These are phyloP conservation scores for Ericerus pela DNA, from an alignment of 1,140 invertebrate species.

Conservation along the genomic window DNA sequence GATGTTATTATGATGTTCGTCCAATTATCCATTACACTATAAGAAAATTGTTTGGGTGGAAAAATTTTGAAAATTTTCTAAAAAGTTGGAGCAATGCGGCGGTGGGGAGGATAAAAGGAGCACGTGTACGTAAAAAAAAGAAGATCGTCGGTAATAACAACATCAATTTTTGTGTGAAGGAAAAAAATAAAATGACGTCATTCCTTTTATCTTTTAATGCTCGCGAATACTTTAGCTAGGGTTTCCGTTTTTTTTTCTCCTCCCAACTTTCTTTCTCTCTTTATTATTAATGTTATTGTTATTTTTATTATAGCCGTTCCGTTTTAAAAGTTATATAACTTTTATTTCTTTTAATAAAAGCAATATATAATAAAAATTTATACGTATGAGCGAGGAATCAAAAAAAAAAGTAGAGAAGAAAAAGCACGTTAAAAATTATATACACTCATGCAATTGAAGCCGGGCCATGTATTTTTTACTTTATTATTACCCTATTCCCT, in stretches of 20 bases:
- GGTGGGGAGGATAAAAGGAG: slow-evolving; percentile 5
- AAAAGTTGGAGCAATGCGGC: too few species aligned
- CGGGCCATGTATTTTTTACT: slow-evolving; percentile 11
- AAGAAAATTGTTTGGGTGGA: too few species aligned
- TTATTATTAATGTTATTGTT: slow-evolving; percentile 12
- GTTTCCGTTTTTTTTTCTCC: slow-evolving; percentile 12
- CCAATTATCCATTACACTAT: too few species aligned
- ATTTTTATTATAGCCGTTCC: slow-evolving; percentile 10
- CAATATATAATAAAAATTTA: slow-evolving; percentile 13
- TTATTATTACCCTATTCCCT: slow-evolving; percentile 11
- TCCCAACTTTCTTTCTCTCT: too few species aligned
- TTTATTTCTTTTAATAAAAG: slow-evolving; percentile 12
- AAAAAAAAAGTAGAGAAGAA: neutral
- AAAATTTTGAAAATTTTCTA: too few species aligned
- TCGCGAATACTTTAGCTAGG: neutral
- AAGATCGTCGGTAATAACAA: slow-evolving; percentile 4
- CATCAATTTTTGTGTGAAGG: neutral
- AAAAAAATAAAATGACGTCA: slow-evolving; percentile 10
- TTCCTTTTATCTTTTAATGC: neutral
- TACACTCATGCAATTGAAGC: slow-evolving; percentile 12
- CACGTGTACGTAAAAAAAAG: neutral
- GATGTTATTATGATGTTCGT: too few species aligned
- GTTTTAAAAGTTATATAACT: slow-evolving; percentile 12
- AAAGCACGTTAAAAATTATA: slow-evolving; percentile 7
- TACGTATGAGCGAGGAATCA: neutral